Evolutionary conservation across 2,888 invertebrate genomes (phyloP), one percentile per base, ranked within the genome.

Genomic region (Tinea pellionella): DNA sequence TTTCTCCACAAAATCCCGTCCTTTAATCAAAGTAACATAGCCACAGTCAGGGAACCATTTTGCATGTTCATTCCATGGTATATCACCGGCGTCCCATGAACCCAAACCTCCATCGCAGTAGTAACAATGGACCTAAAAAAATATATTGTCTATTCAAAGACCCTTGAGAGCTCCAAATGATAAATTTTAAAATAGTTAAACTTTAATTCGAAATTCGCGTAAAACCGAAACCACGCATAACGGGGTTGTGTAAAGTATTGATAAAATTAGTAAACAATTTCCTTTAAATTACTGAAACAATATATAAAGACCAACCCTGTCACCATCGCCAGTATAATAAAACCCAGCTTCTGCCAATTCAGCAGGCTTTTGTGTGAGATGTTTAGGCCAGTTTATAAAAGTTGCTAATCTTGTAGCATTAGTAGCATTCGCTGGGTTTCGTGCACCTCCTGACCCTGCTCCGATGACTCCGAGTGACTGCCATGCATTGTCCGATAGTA

Each of bases 61-160:
- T 11, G 96, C 96, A 82, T 98, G 98, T 73, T 98, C 98, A 60
- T 91, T 90, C 97, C 97, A 98, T 0, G 97, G 96, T 72, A 94
- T 93, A 77, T 98, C 98, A 15, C 92, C 91, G 42, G 92, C 90
- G 75, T 96, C 94, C 98, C 98, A 98, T 72, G 94, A 93, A 65
- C 94, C 90, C 57, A 98, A 85, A 0, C 97, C 96, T 51, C 97
- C 97, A 77, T 96, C 96, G 78, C 98, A 98, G 82, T 96, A 95
- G 84, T 97, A 98, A 78, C 98, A 98, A 61, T 95, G 91, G 30
- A 96, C 95, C 80, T 91, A 74, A 66, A 60, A 9, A 30, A 19
- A 43, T 30, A 30, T 30, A 30, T 30, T 30, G 4, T 30, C n/a
- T n/a, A n/a, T n/a, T n/a, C n/a, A n/a, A n/a, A n/a, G n/a, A n/a